Conservation (phyloP, 2,888 invertebrate genomes). For the Leptothorax acervorum region DNA sequence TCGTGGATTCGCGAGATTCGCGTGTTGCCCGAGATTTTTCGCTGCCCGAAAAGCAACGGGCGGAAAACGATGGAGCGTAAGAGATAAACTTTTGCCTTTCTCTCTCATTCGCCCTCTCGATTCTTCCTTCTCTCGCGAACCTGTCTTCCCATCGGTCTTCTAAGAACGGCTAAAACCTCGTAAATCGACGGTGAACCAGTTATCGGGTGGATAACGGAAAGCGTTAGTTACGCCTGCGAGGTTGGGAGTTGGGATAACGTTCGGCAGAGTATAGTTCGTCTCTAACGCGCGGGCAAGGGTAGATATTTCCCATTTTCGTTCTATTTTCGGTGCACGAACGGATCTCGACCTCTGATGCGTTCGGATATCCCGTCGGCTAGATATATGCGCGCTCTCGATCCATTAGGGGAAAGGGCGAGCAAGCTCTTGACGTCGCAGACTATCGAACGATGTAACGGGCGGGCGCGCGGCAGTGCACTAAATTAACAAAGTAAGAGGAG, state of each 20-base stretch:
- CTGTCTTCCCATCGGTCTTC: conserved; percentile 54
- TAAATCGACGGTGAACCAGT: conserved; percentile 76
- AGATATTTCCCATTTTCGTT: conserved; percentile 67
- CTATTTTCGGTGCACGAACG: conserved; percentile 68
- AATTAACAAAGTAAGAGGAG: conserved; percentile 28
- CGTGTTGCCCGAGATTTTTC: conserved; percentile 60
- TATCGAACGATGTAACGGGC: conserved; percentile 32
- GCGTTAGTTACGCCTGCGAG: conserved; percentile 76
- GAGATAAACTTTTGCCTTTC: conserved; percentile 61
- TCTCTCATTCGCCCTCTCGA: conserved; percentile 12
- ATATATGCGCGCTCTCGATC: conserved; percentile 52
- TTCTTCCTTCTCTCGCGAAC: conserved; percentile 31
- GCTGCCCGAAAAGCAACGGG: conserved; percentile 64
- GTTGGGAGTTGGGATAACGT: conserved; percentile 65
- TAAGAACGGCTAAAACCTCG: conserved; percentile 66
- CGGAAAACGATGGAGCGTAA: conserved; percentile 67
- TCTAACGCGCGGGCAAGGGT: conserved; percentile 56
- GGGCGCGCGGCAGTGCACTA: neutral
- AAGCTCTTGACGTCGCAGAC: conserved; percentile 40
- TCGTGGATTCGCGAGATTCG: conserved; percentile 44
- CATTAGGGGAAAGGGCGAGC: conserved; percentile 56
- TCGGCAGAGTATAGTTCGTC: conserved; percentile 55
- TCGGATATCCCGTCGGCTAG: conserved; percentile 63
- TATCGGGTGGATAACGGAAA: conserved; percentile 73
- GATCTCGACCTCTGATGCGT: conserved; percentile 66